Evolutionary conservation across 2,888 invertebrate genomes (phyloP), one percentile per base, ranked within the genome.

Genomic region (Cheilosia soror): DNA sequence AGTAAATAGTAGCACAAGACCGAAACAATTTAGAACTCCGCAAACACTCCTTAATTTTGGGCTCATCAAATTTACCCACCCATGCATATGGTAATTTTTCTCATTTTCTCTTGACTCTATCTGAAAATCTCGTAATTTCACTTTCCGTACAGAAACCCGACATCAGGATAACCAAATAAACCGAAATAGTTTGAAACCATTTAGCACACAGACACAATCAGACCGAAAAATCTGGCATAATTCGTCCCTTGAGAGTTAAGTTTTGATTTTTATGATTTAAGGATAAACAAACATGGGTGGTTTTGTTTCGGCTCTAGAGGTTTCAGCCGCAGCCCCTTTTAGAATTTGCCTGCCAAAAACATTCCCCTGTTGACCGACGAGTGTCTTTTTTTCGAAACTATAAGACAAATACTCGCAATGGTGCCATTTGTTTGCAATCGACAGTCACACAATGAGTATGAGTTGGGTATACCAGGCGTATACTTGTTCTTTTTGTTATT

Each of bases 401-500:
- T 37, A 37, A 11, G 11, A 37, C 37, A 37, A 37, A 37, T 4
- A 37, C 37, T 11, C 47, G 47, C 47, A 20, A 9, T 15, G 3
- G 20, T 15, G 47, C 47, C 15, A 47, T 47, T 47, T 47, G 47
- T 47, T 47, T 47, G 47, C 47, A 6, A 47, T 7, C 20, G 20
- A n/a, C 44, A 44, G 44, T 44, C 44, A 47, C 5, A 47, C 44
- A 13, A 5, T 37, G 7, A 47, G 15, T 47, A 15, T 15, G 6
- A 6, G 44, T 15, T 15, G 6, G 15, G 44, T 15, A 2, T 20
- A 47, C 47, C 20, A 9, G 44, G n/a, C 44, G 20, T 47, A 47
- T 47, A 47, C 51, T 29, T 51, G 25, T 29, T 53, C 29, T 13
- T 53, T 51, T 53, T 29, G 29, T 29, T 53, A 53, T 29, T 29